Conservation (phyloP, 2,113 vertebrate species). For the Peromyscus maniculatus region DNA sequence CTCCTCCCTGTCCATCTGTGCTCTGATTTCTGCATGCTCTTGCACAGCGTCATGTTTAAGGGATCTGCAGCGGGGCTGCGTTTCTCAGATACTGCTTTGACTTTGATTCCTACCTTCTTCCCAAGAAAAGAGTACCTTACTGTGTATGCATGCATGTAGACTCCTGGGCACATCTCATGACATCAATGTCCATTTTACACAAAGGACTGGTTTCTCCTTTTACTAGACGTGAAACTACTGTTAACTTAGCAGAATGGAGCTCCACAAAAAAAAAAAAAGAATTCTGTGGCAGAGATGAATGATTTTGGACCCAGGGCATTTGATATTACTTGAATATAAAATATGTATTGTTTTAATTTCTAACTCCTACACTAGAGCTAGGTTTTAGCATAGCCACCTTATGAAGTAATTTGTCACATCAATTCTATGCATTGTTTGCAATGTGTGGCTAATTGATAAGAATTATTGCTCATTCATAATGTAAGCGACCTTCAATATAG, state of each 20-base stretch:
- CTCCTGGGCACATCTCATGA: not conserved
- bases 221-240: not conserved
- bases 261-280: not conserved
- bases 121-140: not conserved
- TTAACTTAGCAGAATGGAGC: not conserved
- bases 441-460: not conserved
- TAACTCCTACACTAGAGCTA: not conserved
- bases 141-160: too few species aligned
- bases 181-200: not conserved
- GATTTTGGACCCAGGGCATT: not conserved
- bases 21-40: not conserved
- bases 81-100: not conserved
- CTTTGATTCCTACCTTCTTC: not conserved
- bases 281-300: not conserved
- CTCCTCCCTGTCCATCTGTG: not conserved
- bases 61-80: not conserved
- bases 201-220: not conserved
- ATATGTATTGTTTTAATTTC: not conserved
- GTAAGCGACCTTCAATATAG: not conserved
- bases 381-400: not conserved
- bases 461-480: not conserved
- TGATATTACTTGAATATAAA: conserved; percentile 20
- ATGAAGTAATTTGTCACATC: not conserved
- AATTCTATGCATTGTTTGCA: not conserved
- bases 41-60: not conserved